phyloP scores from a whole-genome alignment of 2,888 invertebrate species.

The Drosophila percnosoma region DNA sequence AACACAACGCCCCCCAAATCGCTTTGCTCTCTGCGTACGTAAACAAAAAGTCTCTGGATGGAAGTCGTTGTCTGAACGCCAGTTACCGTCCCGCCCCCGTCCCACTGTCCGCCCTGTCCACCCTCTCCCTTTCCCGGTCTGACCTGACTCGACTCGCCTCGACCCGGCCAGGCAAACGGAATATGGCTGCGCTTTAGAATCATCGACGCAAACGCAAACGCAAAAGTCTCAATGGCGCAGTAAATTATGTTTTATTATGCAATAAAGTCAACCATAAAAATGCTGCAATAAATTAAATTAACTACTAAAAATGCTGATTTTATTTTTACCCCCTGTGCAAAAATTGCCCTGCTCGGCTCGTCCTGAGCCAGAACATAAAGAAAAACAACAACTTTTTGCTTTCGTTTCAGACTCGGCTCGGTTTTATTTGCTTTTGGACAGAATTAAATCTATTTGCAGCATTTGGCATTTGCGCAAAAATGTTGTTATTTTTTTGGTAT shows the following conservation, averaged over 20 bases:
- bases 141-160: constrained; percentile 1
- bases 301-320: constrained; percentile 85
- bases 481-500: constrained; percentile 28
- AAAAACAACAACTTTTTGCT: constrained; percentile 19
- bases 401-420: constrained; percentile 21
- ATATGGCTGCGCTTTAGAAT: constrained; percentile 73
- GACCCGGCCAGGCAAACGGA: constrained; percentile 34
- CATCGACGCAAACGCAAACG: constrained; percentile 78
- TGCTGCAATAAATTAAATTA: constrained; percentile 85
- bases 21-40: constrained; percentile 27
- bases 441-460: constrained; percentile 37
- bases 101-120: not conserved
- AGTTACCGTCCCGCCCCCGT: constrained; percentile 9
- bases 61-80: constrained; percentile 22
- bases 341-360: constrained; percentile 35
- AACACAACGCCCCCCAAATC: constrained; percentile 32
- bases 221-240: constrained; percentile 83
- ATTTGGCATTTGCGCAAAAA: constrained; percentile 33
- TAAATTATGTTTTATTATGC: constrained; percentile 86
- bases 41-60: constrained; percentile 31
- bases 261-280: constrained; percentile 86
- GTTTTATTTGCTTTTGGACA: constrained; percentile 1
- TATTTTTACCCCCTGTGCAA: constrained; percentile 75
- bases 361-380: constrained; percentile 20
- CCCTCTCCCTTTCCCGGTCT: not conserved